These are phyloP conservation scores for Orchestia grillus DNA, from an alignment of 1,140 invertebrate genomes.

Conservation along the genomic window DNA sequence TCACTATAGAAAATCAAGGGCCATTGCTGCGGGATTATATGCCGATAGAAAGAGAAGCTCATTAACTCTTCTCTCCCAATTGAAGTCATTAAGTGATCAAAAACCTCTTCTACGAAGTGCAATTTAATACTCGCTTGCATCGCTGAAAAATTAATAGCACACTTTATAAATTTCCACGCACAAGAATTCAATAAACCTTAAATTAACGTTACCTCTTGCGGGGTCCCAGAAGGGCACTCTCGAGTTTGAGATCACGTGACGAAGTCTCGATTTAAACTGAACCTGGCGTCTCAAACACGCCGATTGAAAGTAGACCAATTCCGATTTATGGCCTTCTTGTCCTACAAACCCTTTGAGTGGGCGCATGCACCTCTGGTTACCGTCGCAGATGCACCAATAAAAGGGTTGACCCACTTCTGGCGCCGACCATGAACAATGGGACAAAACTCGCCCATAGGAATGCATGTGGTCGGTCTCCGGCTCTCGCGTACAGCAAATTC, in stretches of 20 bases:
- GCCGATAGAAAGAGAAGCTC: neutral
- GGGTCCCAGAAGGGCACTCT: neutral
- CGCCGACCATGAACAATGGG: neutral
- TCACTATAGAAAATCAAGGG: neutral
- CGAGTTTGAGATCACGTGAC: neutral
- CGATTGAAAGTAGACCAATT: conserved; percentile 20
- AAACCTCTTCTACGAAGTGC: neutral
- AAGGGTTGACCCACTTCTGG: conserved; percentile 47
- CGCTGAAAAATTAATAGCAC: neutral
- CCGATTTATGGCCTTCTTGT: conserved; percentile 1
- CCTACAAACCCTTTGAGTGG: conserved; percentile 20
- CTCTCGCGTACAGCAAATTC: neutral
- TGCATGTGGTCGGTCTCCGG: neutral
- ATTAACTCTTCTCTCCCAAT: neutral
- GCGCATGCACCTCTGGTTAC: neutral
- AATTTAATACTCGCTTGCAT: neutral
- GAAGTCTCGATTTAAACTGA: conserved; percentile 28
- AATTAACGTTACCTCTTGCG: neutral
- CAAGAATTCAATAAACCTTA: neutral
- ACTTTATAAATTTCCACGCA: neutral
- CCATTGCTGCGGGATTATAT: neutral
- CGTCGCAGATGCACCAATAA: conserved; percentile 31
- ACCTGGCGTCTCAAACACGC: neutral
- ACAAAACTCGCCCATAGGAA: neutral
- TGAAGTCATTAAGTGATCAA: neutral